Conservation (phyloP, 2,888 invertebrate genomes). For the Euplexia lucipara region DNA sequence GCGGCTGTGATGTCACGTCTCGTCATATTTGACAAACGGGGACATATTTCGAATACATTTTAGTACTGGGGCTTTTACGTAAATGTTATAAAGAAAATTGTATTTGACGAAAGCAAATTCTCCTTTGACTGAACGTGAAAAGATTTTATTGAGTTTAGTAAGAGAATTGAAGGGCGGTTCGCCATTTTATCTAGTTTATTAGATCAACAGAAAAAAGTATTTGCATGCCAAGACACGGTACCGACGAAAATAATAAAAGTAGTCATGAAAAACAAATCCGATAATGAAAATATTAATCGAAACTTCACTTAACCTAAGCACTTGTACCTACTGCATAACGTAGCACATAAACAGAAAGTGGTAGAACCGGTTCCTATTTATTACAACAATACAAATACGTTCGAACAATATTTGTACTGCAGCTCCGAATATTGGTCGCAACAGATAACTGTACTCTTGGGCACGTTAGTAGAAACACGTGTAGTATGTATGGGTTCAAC, state of each 20-base stretch:
- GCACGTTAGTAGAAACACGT: conserved; percentile 43
- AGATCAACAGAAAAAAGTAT: conserved; percentile 10
- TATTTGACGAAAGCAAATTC: conserved; percentile 43
- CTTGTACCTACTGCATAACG: conserved; percentile 46
- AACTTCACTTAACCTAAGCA: conserved; percentile 22
- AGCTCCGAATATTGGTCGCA: conserved; percentile 49
- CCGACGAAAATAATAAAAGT: not conserved
- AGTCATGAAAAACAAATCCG: conserved; percentile 3
- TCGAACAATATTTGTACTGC: conserved; percentile 47
- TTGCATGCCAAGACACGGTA: not conserved
- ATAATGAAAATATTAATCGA: conserved; percentile 4
- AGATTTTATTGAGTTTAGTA: conserved; percentile 42
- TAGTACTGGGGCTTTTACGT: conserved; percentile 29
- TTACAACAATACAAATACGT: conserved; percentile 49
- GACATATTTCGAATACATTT: conserved; percentile 44
- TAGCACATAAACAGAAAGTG: conserved; percentile 49
- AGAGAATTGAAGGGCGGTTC: conserved; percentile 22
- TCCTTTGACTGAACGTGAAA: conserved; percentile 24
- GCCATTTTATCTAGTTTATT: conserved; percentile 26
- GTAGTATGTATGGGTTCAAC: conserved; percentile 38
- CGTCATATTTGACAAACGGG: conserved; percentile 67
- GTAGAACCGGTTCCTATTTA: conserved; percentile 41
- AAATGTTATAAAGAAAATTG: conserved; percentile 49
- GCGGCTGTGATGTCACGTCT: conserved; percentile 74
- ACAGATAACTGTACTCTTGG: conserved; percentile 60